Evolutionary conservation across 2,888 invertebrate species (phyloP), one percentile per base, ranked within the genome.

Genomic region (Campaea margaritaria): DNA sequence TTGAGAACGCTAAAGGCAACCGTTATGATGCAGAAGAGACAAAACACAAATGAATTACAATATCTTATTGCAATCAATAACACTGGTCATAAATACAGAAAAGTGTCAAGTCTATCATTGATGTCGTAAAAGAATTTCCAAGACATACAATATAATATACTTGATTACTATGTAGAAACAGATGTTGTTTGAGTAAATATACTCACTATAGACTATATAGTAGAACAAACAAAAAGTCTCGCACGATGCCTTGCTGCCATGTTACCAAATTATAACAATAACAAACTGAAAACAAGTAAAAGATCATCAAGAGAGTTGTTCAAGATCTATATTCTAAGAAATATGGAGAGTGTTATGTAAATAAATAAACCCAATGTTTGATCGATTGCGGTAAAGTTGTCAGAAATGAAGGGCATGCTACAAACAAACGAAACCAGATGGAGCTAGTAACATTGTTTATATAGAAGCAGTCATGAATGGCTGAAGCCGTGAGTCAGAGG

Each of bases 401-500:
- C 42, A 42, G 11, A 14, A 9, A 31, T 12, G 34, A 50, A 34
- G 12, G 11, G 13, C 12, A n/a, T 36, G 34, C 36, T 3, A 48
- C 42, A 41, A 46, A 47, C 46, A 42, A 21, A 41, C 11, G 13
- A 34, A 47, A 49, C 43, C 38, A 48, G 38, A 39, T 34, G 31
- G n/a, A 42, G 45, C n/a, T 48, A 38, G 28, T 57, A 54, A 44
- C 16, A 44, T 41, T 51, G 61, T 69, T 70, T 62, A 64, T 66
- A 64, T 65, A 59, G 57, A 69, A 73, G 66, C 65, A 69, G 73
- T 70, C 70, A 66, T 70, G 67, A 69, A 59, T 74, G 68, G 55
- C 52, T 70, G 63, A 54, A 55, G 55, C 60, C 54, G 65, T 86
- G 86, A 85, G 67, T 85, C 86, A 86, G 67, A 65, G 66, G 58